phyloP scores from a whole-genome alignment of 2,888 invertebrate species.

The Meiosimyza decipiens region DNA sequence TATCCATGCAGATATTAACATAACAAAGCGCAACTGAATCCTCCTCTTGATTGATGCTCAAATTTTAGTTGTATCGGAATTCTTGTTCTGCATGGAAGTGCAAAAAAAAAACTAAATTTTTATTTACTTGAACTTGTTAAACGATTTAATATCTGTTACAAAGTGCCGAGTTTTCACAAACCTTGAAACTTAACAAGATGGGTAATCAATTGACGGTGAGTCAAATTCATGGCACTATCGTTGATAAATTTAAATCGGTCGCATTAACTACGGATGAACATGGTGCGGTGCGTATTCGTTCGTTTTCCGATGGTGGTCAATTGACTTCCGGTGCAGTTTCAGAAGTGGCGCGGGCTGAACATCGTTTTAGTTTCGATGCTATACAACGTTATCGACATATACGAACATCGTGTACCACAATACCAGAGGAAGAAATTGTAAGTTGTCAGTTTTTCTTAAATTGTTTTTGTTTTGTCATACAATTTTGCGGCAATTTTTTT shows the following conservation, averaged over 20 bases:
- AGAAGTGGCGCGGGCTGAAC: slow-evolving; percentile 55
- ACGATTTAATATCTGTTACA: background rate
- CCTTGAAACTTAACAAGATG: slow-evolving; percentile 44
- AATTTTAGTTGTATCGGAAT: slow-evolving; percentile 56
- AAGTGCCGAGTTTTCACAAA: background rate
- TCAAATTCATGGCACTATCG: slow-evolving; percentile 58
- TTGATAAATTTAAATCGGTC: slow-evolving; percentile 60
- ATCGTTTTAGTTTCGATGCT: slow-evolving; percentile 57
- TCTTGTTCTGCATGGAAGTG: slow-evolving; percentile 53
- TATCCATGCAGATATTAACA: slow-evolving; percentile 9
- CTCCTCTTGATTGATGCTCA: slow-evolving; percentile 53
- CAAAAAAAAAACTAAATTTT: background rate
- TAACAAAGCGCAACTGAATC: slow-evolving; percentile 11
- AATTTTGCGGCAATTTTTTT: too few relatives aligned
- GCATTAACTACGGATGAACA: slow-evolving; percentile 58
- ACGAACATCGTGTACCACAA: slow-evolving; percentile 60
- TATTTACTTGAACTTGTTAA: background rate
- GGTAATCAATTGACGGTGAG: slow-evolving; percentile 59
- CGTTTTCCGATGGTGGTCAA: slow-evolving; percentile 59
- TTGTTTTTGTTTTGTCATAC: too few relatives aligned
- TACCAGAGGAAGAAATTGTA: slow-evolving; percentile 62
- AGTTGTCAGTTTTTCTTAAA: slow-evolving; percentile 41
- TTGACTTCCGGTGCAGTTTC: slow-evolving; percentile 51
- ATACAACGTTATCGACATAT: slow-evolving; percentile 57
- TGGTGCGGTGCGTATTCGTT: slow-evolving; percentile 59